Base-by-base conservation (phyloP, 2,888 invertebrate species). In the Callinectes sapidus region DNA sequence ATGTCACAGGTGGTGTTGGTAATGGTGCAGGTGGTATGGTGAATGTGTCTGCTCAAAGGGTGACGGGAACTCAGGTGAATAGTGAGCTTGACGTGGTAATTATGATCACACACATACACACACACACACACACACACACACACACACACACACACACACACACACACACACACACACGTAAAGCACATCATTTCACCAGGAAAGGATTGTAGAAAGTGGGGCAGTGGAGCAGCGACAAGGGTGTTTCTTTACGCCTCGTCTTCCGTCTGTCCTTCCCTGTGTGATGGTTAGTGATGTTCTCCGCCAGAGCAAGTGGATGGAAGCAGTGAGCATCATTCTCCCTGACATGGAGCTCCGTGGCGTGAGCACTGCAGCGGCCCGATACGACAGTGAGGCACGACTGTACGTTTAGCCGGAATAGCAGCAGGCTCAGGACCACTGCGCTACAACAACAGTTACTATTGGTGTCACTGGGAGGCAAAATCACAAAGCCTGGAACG, bases 381-480 rank as follows among this genome's bases (percentile, higher is more conserved):
- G 71, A 71, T 71, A 71, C 71, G 71, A 23, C 71, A n/a, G n/a
- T 71, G 71, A 71, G n/a, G n/a, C n/a, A 71, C 23, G 71, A 28
- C 71, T 71, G n/a, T n/a, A n/a, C 71, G 71, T 71, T 71, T 71
- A 71, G 23, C 28, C 71, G 23, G 8, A 71, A 71, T 71, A n/a
- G 71, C 71, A n/a, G 71, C 71, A 71, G 71, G 3, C 71, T 71
- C 71, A 71, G n/a, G 28, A 23, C 71, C 71, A 28, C 71, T 71
- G 28, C 71, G 71, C 71, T 71, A n/a, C 61, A 61, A 71, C 71
- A 71, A 66, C 66, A 71, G 61, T 61, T 16, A 71, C n/a, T 71
- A 71, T 71, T 71, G 71, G 71, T n/a, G 71, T 71, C 61, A 61
- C 61, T 18, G 61, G 23, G 28, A 28, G 23, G 28, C 71, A 71